Conservation (phyloP, 2,888 invertebrate species). For the Scaptomyza caliginosa region DNA sequence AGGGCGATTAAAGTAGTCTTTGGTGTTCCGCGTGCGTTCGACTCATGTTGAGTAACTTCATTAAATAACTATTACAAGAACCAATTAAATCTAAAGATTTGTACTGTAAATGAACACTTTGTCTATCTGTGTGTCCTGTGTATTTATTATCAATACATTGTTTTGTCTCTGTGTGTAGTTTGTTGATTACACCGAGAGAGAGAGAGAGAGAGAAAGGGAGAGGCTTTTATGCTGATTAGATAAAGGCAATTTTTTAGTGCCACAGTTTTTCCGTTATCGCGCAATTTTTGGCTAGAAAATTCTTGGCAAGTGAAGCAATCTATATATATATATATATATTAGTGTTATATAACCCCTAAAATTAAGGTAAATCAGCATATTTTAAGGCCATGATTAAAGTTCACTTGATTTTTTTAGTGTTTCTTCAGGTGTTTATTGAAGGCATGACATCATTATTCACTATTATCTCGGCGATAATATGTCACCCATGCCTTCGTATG, state of each 20-base stretch:
- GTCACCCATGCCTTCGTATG: not conserved
- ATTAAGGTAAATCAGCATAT: slow-evolving; percentile 34
- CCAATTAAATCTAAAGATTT: not conserved
- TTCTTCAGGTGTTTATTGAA: slow-evolving; percentile 12
- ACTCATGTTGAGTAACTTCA: slow-evolving; percentile 1
- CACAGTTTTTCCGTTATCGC: slow-evolving; percentile 55
- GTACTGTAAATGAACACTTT: not conserved
- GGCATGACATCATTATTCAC: slow-evolving; percentile 61
- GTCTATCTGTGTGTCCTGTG: too few species aligned
- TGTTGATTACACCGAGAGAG: slow-evolving; percentile 29
- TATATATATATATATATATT: slow-evolving; percentile 49
- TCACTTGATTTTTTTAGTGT: slow-evolving; percentile 6
- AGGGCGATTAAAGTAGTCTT: not conserved
- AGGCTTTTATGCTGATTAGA: slow-evolving; percentile 56
- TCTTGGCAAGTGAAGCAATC: slow-evolving; percentile 69
- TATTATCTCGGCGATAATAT: slow-evolving; percentile 27
- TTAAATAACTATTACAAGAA: slow-evolving; percentile 7
- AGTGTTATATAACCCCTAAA: slow-evolving; percentile 58
- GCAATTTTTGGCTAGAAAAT: slow-evolving; percentile 53
- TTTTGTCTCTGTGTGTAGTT: not conserved
- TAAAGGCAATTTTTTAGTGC: slow-evolving; percentile 51
- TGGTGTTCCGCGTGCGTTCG: not conserved
- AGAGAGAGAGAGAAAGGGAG: slow-evolving; percentile 29
- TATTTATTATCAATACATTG: not conserved
- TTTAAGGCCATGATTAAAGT: slow-evolving; percentile 46